These are phyloP conservation scores for Vireo griseus DNA, from an alignment of 2,797 vertebrate species.

Conservation along the genomic window DNA sequence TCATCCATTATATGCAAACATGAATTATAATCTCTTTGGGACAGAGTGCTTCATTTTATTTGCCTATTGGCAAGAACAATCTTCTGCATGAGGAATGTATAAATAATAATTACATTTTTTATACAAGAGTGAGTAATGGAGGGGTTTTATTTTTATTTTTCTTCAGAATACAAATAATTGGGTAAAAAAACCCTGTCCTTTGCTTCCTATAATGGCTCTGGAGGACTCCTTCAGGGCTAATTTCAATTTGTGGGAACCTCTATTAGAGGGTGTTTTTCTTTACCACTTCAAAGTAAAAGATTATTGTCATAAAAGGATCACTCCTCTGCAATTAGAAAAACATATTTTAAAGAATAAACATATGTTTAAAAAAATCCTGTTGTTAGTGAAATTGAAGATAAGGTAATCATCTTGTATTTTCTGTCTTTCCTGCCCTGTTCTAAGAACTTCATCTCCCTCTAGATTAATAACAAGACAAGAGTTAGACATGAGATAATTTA, in stretches of 20 bases:
- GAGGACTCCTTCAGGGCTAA: not conserved
- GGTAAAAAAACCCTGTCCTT: rapidly evolving
- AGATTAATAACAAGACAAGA: conserved; percentile 53
- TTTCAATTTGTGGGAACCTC: not conserved
- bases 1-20: not conserved
- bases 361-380: not conserved
- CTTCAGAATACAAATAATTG: not conserved
- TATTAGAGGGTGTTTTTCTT: not conserved
- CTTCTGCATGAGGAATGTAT: not conserved
- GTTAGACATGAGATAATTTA: conserved; percentile 52
- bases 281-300: not conserved
- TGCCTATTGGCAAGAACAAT: not conserved
- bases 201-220: not conserved
- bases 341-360: not conserved
- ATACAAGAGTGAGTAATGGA: not conserved
- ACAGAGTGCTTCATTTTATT: not conserved
- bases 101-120: not conserved
- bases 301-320: not conserved
- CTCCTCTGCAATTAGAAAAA: conserved; percentile 5
- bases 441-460: conserved; percentile 30
- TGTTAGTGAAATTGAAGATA: conserved; percentile 13
- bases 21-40: not conserved
- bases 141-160: not conserved
- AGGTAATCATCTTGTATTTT: conserved; percentile 27
- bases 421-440: conserved; percentile 28